Evolutionary conservation across 2,888 invertebrate genomes (phyloP).

Genomic region (Agrotis ipsilon): DNA sequence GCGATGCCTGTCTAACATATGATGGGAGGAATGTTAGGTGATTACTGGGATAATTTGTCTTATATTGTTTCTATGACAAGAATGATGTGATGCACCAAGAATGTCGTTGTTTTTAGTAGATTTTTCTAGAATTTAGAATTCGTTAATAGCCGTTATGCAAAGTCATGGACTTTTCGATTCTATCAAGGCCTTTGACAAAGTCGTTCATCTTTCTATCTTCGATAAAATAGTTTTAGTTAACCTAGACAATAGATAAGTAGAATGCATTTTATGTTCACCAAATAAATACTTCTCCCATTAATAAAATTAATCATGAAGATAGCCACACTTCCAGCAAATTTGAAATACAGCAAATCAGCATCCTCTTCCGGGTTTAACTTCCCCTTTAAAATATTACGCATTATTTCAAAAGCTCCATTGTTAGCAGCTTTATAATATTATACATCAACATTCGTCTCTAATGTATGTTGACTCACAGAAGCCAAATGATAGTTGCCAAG

Average conservation of each 20-base stretch:
- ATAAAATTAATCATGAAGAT: not conserved
- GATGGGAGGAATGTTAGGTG: conserved; percentile 50
- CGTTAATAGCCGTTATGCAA: too few relatives aligned
- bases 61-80: conserved; percentile 34
- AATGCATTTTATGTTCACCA: too few relatives aligned
- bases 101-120: conserved; percentile 12
- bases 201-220: not conserved
- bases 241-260: too few relatives aligned
- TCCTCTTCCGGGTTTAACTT: not conserved
- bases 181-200: not conserved
- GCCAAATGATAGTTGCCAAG: conserved; percentile 26
- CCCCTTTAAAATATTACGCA: not conserved
- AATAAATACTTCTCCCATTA: too few relatives aligned
- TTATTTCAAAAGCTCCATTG: not conserved
- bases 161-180: not conserved
- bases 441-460: conserved; percentile 24
- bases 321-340: not conserved
- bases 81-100: conserved; percentile 10
- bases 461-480: conserved; percentile 28
- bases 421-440: not conserved
- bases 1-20: conserved; percentile 33
- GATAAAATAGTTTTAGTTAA: not conserved
- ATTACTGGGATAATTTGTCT: conserved; percentile 48
- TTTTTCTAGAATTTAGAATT: not conserved
- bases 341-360: too few relatives aligned